phyloP scores from a whole-genome alignment of 2,888 invertebrate species.

The Cataglyphis livida region DNA sequence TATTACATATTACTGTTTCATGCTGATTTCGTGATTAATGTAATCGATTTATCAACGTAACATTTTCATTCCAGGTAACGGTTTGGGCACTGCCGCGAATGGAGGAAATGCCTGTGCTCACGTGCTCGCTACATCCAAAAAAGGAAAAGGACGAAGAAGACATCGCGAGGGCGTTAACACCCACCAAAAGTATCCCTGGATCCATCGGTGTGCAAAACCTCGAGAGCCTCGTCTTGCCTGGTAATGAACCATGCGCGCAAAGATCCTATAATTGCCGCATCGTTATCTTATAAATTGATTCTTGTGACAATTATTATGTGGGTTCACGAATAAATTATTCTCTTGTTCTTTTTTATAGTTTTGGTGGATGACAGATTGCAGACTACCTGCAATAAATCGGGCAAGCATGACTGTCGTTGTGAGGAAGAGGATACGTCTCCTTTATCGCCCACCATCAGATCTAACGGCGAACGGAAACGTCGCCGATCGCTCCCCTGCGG shows the following conservation, averaged over 20 bases:
- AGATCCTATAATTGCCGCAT: neutral
- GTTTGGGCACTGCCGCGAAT: conserved; percentile 90
- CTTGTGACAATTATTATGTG: conserved; percentile 1
- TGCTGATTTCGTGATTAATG: neutral
- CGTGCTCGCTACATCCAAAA: conserved; percentile 86
- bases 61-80: conserved; percentile 83
- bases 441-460: conserved; percentile 81
- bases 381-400: conserved; percentile 90
- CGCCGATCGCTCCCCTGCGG: conserved; percentile 83
- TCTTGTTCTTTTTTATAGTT: conserved; percentile 63
- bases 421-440: conserved; percentile 89
- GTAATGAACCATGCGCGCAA: conserved; percentile 63
- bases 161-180: conserved; percentile 81
- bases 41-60: neutral
- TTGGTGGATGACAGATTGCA: conserved; percentile 91
- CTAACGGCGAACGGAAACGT: conserved; percentile 82
- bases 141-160: conserved; percentile 78
- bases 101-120: conserved; percentile 89
- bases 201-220: conserved; percentile 70
- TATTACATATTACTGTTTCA: neutral
- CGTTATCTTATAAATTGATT: neutral
- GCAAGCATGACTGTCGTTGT: conserved; percentile 92
- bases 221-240: conserved; percentile 80
- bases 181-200: conserved; percentile 79
- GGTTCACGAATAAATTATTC: neutral